phyloP scores from a whole-genome alignment of 1,140 invertebrate species.

The Sycophila sp. region DNA sequence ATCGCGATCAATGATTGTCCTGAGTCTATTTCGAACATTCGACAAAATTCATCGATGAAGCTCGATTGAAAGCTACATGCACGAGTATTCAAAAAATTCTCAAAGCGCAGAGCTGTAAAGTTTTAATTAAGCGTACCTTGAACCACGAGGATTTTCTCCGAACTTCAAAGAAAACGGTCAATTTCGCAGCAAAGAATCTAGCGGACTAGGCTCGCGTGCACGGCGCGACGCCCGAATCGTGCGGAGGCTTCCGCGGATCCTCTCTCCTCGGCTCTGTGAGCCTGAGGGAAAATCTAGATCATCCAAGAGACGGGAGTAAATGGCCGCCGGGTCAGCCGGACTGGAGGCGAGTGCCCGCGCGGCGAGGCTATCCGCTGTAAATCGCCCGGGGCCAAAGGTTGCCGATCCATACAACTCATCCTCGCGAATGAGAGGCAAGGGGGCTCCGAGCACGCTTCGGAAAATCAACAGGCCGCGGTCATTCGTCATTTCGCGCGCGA shows the following conservation, averaged over 20 bases:
- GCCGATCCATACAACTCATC: not conserved
- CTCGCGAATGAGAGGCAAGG: not conserved
- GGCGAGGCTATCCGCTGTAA: not conserved
- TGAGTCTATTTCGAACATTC: no score
- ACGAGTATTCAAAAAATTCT: no score
- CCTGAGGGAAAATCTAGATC: constrained; percentile 28
- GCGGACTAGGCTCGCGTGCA: not conserved
- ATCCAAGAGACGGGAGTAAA: not conserved
- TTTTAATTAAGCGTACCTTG: no score
- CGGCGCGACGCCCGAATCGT: not conserved
- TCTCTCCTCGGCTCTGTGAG: no score
- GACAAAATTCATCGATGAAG: no score
- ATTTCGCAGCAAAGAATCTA: not conserved
- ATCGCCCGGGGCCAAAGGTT: constrained; percentile 6
- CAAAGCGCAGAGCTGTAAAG: not conserved
- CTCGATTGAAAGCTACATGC: no score
- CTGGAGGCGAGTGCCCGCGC: not conserved
- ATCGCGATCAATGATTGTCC: no score
- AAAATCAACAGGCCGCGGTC: constrained; percentile 19
- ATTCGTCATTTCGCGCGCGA: constrained; percentile 10
- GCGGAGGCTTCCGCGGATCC: not conserved
- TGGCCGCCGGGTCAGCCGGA: not conserved
- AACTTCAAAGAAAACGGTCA: not conserved
- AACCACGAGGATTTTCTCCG: no score
- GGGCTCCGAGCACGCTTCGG: not conserved